Evolutionary conservation across 2,797 vertebrate genomes (phyloP).

Genomic region (Stomatorhinus walkeri): DNA sequence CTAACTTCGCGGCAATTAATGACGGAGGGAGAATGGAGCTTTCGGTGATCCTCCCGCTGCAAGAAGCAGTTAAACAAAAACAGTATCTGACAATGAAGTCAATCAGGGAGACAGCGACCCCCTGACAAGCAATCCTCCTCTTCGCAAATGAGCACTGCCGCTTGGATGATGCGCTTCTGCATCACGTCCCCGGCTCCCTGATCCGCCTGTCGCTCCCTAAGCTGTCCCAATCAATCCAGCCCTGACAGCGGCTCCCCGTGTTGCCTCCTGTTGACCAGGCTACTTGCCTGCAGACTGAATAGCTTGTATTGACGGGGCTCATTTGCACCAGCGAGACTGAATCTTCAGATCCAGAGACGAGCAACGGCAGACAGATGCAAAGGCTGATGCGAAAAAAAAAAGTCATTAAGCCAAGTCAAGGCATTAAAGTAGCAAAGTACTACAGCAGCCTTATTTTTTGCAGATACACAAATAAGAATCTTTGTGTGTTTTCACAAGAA

Average conservation of each 20-base stretch:
- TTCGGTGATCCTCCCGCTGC: background rate
- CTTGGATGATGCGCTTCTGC: background rate
- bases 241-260: constrained; percentile 10
- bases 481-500: background rate
- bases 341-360: background rate
- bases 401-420: background rate
- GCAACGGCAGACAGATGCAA: background rate
- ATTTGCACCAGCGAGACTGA: background rate
- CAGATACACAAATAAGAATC: constrained; percentile 21
- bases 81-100: background rate
- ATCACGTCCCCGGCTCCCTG: background rate
- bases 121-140: constrained; percentile 4
- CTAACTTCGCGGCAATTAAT: background rate
- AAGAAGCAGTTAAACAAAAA: background rate
- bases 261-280: constrained; percentile 17
- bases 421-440: constrained; percentile 22
- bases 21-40: background rate
- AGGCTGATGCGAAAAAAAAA: background rate
- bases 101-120: background rate
- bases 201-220: constrained; percentile 1
- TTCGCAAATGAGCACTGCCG: background rate
- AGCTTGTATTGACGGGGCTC: background rate
- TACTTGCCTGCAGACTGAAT: background rate
- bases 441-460: background rate
- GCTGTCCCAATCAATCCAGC: constrained; percentile 6